Evolutionary conservation across 2,888 invertebrate genomes (phyloP), one percentile per base, ranked within the genome.

Genomic region (Sisyra nigra): DNA sequence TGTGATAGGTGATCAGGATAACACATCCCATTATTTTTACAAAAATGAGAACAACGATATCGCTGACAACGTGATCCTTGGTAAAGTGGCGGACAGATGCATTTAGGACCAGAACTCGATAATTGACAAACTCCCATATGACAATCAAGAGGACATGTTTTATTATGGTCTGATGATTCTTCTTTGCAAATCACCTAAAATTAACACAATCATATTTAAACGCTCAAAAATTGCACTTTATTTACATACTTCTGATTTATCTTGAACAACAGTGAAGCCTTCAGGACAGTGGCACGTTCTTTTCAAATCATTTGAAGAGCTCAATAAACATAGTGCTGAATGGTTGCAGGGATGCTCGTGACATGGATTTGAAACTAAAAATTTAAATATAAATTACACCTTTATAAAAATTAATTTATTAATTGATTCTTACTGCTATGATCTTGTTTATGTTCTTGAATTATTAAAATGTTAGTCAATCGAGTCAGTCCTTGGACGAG

Each of bases 11-110:
- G 47, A 47, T 61, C 61, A 3, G 68, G 59, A 40, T 67, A 66
- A 49, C 76, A 77, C 44, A 65, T 54, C 31, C 73, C 77, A 47
- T 73, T 70, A 55, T 78, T 76, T 51, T 68, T 64, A 54, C 83
- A 83, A 56, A 70, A 71, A 37, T 74, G 74, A 2, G 78, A 74
- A 55, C 83, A 83, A 44, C 74, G 68, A 58, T 74, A 78, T 53
- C 72, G 69, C 56, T 79, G 73, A 62, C 85, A 85, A 40, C 67
- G 59, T 47, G 69, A 66, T 13, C 85, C 82, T 33, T 69, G 67
- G 59, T 74, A 85, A 39, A 68, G 66, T 0, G 73, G 62, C 24
- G 70, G 66, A 54, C 85, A 84, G 48, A 67, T 59, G 63, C 84
- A 84, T 57, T 71, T 67, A 11, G 69, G 72, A 17, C 67, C 66